Percentiles rank a stretch among this genome's conserved stretches.
Evolutionary conservation across 2,113 vertebrate species (phyloP).

Genomic region (Tautogolabrus adspersus): DNA sequence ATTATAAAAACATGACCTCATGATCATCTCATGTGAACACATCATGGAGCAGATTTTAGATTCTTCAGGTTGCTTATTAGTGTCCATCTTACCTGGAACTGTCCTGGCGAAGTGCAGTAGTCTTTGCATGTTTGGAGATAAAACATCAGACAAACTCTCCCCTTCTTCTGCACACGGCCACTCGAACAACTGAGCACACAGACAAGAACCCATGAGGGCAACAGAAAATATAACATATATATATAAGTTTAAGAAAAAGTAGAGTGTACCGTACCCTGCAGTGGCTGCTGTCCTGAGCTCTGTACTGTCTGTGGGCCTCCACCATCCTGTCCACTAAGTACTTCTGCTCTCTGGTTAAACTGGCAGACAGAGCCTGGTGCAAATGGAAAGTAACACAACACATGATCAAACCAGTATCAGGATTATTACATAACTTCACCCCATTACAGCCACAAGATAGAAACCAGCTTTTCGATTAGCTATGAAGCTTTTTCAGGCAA

Average conservation of each 20-base stretch:
- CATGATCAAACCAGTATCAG: neutral
- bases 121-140: slow-evolving; percentile 83
- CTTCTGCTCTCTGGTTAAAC: slow-evolving; percentile 85
- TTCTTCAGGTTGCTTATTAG: too few relatives aligned
- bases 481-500: too few relatives aligned
- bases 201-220: neutral
- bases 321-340: slow-evolving; percentile 89
- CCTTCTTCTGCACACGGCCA: slow-evolving; percentile 84
- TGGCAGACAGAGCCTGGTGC: slow-evolving; percentile 79
- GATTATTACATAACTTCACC: neutral
- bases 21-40: too few relatives aligned
- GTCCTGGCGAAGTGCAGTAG: slow-evolving; percentile 90
- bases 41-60: neutral
- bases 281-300: slow-evolving; percentile 83
- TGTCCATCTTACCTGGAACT: slow-evolving; percentile 67
- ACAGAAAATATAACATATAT: neutral
- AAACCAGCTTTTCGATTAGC: too few relatives aligned
- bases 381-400: slow-evolving; percentile 21
- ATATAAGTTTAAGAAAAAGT: neutral
- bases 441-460: too few relatives aligned
- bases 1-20: too few relatives aligned
- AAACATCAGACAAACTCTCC: slow-evolving; percentile 80
- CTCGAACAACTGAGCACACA: slow-evolving; percentile 85
- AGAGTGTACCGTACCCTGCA: slow-evolving; percentile 79
- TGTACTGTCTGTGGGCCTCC: slow-evolving; percentile 88